These are phyloP conservation scores for Ramazzottius varieornatus DNA, from an alignment of 2,888 invertebrate species.

Conservation along the genomic window DNA sequence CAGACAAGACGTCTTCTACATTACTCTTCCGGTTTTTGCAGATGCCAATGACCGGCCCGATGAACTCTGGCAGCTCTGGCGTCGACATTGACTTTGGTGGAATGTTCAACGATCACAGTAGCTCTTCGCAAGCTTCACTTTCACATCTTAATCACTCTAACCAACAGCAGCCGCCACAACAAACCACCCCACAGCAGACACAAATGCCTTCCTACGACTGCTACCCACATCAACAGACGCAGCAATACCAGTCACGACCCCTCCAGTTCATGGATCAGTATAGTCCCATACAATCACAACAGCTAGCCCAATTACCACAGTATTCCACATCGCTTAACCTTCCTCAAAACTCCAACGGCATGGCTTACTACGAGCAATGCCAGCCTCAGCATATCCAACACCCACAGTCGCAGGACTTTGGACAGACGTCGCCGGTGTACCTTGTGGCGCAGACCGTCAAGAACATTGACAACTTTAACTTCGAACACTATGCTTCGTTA, in stretches of 20 bases:
- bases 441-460: neutral
- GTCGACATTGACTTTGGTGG: neutral
- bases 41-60: slow-evolving; percentile 3
- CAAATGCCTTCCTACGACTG: no score
- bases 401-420: neutral
- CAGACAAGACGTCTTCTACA: no score
- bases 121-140: neutral
- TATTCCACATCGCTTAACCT: no score
- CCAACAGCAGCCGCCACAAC: slow-evolving; percentile 24
- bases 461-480: neutral
- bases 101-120: neutral
- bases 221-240: slow-evolving; percentile 16
- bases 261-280: neutral
- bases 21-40: neutral
- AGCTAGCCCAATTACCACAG: no score
- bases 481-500: neutral
- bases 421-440: neutral
- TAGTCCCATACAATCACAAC: no score
- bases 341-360: no score
- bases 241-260: slow-evolving; percentile 13
- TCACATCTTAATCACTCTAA: neutral
- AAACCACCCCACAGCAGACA: slow-evolving; percentile 14
- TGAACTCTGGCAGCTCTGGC: neutral
- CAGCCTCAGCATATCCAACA: neutral
- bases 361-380: neutral